Conservation (phyloP, 2,113 vertebrate genomes). For the Nibea coibor region DNA sequence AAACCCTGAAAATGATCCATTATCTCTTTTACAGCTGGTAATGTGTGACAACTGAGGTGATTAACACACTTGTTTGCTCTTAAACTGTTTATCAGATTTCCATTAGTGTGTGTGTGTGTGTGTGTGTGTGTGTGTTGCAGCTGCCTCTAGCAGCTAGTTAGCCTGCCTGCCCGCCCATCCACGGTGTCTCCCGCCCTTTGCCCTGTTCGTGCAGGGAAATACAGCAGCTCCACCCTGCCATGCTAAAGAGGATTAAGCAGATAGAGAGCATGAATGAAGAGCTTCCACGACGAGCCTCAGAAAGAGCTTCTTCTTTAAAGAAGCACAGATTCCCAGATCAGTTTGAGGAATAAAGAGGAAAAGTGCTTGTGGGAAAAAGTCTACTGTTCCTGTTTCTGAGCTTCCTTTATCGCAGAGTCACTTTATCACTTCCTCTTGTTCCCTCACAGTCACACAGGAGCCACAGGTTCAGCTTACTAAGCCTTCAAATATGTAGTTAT, state of each 20-base stretch:
- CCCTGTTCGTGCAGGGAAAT: background rate
- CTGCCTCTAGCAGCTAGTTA: background rate
- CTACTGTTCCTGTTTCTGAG: slow-evolving; percentile 25
- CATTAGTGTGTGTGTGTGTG: background rate
- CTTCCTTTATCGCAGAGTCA: background rate
- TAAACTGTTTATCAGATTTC: background rate
- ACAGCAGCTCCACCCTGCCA: background rate
- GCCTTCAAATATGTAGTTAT: background rate
- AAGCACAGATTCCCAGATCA: background rate
- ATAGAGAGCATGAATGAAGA: slow-evolving; percentile 25
- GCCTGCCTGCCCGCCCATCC: background rate
- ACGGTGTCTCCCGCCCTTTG: background rate
- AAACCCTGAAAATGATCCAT: background rate
- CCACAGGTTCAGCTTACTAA: background rate
- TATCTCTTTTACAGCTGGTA: slow-evolving; percentile 16
- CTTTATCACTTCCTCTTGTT: slow-evolving; percentile 27
- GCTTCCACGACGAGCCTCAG: background rate
- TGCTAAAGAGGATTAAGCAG: slow-evolving; percentile 26
- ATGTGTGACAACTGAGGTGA: background rate
- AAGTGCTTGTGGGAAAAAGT: background rate
- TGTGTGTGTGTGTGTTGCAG: background rate
- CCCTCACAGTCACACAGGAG: background rate
- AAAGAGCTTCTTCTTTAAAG: background rate
- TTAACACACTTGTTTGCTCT: background rate
- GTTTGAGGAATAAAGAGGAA: background rate